phyloP scores from a whole-genome alignment of 2,888 invertebrate genomes.

The Cephalotes varians region DNA sequence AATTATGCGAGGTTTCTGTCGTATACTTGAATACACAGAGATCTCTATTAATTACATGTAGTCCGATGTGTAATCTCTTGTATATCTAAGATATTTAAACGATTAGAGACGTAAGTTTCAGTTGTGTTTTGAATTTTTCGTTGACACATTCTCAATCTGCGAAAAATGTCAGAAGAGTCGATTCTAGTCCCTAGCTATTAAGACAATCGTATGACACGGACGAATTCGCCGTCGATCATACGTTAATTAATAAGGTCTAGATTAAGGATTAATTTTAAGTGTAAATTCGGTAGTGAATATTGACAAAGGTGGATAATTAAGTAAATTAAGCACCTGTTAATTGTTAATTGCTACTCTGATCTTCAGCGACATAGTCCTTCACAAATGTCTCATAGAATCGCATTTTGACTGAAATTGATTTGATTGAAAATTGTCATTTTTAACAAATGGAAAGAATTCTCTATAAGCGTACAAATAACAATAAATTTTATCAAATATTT shows the following conservation, averaged over 20 bases:
- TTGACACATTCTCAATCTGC: conserved; percentile 76
- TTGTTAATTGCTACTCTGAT: conserved; percentile 66
- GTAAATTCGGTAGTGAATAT: neutral
- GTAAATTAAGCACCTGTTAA: conserved; percentile 46
- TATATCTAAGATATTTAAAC: conserved; percentile 22
- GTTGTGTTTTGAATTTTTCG: conserved; percentile 74
- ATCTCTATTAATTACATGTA: conserved; percentile 14
- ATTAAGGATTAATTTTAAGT: conserved; percentile 37
- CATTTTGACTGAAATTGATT: neutral
- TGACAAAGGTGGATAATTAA: conserved; percentile 17
- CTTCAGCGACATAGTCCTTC: conserved; percentile 41
- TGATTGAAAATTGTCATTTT: neutral
- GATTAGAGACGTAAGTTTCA: conserved; percentile 77
- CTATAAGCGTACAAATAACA: neutral
- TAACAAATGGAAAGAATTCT: neutral
- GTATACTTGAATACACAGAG: conserved; percentile 6
- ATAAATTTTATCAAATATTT: neutral
- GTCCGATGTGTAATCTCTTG: neutral
- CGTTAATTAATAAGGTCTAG: conserved; percentile 63
- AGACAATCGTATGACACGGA: conserved; percentile 68
- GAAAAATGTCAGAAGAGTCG: conserved; percentile 79
- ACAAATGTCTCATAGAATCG: neutral
- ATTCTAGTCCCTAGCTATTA: conserved; percentile 83
- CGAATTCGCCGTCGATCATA: conserved; percentile 54
- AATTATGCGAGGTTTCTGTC: conserved; percentile 21